Base-by-base conservation (phyloP, 2,113 vertebrate genomes). In the Mystacornis crossleyi region DNA sequence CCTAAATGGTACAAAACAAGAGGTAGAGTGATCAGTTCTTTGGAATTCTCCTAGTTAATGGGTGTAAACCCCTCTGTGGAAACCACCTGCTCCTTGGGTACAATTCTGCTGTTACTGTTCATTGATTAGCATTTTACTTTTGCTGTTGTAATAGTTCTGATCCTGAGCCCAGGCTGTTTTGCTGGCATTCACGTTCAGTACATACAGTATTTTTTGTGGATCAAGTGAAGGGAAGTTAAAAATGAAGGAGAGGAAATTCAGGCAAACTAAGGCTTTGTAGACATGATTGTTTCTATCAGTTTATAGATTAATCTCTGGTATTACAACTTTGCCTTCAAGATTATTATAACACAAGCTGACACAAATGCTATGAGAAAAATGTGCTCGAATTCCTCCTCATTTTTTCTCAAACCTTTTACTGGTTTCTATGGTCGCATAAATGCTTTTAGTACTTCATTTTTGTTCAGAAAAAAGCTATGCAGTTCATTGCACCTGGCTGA, bases 1-100 rank as follows among this genome's bases (percentile, higher is more conserved):
- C 45, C 80, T 99, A 84, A 98, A 98, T 55, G 98, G 98, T 69
- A 98, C 98, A 74, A 97, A 96, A 54, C 98, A 16, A 98, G 98
- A 99, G 99, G 99, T 99, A 98, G 98, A 65, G 36, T 81, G 72
- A 31, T 40, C 23, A 42, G 5, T 55, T 91, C 34, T 84, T 51
- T 82, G 29, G 18, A 75, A 71, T 79, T 84, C 43, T 84, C 8
- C 10, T 24, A n/a, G 15, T 38, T 82, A 29, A 42, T 14, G 15
- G 23, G 9, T 51, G 19, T 36, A 74, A 86, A 54, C 4, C 8
- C 6, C 12, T 58, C 20, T 42, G 0, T 20, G 48, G 55, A 93
- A 86, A 64, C 18, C 17, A 34, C 6, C 10, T 83, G 18, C 24
- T 74, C n/a, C 61, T 77, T n/a, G 57, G 29, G 36, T 60, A 13